Conservation (phyloP, 2,888 invertebrate species). For the Eilema caniola region DNA sequence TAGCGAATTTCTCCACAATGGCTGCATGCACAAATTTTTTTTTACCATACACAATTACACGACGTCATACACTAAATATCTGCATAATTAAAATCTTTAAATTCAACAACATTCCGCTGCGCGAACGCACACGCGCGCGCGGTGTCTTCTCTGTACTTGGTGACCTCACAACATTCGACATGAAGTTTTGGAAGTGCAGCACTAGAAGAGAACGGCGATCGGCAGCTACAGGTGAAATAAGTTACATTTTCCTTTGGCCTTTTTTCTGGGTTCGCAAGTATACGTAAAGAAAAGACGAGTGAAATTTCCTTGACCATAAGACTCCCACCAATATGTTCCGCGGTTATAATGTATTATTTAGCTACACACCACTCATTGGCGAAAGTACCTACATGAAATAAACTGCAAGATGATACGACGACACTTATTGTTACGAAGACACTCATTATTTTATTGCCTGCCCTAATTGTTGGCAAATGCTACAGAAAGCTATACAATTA, state of each 20-base stretch:
- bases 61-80: too few relatives aligned
- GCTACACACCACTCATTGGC: too few relatives aligned
- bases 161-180: conserved; percentile 60
- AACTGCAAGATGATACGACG: not conserved
- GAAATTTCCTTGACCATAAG: not conserved
- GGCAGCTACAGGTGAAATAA: conserved; percentile 64
- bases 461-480: not conserved
- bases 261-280: not conserved
- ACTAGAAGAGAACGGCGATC: conserved; percentile 68
- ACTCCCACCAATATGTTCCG: not conserved
- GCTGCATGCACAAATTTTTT: too few relatives aligned
- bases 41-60: too few relatives aligned
- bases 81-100: too few relatives aligned
- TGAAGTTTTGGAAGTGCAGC: conserved; percentile 84
- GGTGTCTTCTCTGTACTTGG: conserved; percentile 61
- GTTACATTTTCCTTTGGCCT: not conserved
- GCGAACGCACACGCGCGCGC: too few relatives aligned
- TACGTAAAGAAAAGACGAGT: not conserved
- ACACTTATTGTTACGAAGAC: not conserved
- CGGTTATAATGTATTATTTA: too few relatives aligned
- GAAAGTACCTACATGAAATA: not conserved
- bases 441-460: not conserved
- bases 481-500: not conserved
- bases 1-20: too few relatives aligned
- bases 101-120: too few relatives aligned